A percentile compares a stretch with the other conserved stretches of the same genome.
Evolutionary conservation across 2,113 vertebrate species (phyloP).

Genomic region (Nothoprocta perdicaria): DNA sequence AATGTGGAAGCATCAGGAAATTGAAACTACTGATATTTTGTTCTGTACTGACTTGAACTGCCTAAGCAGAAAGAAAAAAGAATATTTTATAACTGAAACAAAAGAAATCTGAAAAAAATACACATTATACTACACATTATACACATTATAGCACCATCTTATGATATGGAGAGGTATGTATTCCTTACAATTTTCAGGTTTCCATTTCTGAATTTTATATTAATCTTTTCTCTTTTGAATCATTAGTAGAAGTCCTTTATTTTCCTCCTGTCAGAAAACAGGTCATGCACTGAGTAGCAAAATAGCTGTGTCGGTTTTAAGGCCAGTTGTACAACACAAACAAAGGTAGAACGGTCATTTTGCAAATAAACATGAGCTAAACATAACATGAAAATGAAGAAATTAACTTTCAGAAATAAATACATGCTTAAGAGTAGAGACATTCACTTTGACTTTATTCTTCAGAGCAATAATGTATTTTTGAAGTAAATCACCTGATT

Average conservation of each 20-base stretch:
- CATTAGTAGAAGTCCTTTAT: background rate
- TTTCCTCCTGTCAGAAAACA: background rate
- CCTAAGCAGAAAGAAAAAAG: background rate
- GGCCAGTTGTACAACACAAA: background rate
- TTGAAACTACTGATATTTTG: background rate
- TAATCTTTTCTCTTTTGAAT: background rate
- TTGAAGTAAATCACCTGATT: background rate
- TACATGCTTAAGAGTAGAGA: background rate
- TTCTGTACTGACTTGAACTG: background rate
- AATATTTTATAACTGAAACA: background rate
- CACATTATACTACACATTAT: accelerated
- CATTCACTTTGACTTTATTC: background rate
- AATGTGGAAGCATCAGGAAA: background rate
- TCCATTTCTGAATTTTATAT: background rate
- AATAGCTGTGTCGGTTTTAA: background rate
- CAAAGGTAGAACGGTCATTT: background rate
- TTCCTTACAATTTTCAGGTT: background rate
- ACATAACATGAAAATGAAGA: background rate
- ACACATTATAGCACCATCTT: background rate
- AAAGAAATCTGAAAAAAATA: background rate
- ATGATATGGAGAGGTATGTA: background rate
- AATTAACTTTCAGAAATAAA: background rate
- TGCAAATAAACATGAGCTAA: background rate
- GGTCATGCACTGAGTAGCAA: background rate
- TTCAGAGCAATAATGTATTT: background rate